Evolutionary conservation across 2,888 invertebrate genomes (phyloP).

Genomic region (Hetaerina titia): DNA sequence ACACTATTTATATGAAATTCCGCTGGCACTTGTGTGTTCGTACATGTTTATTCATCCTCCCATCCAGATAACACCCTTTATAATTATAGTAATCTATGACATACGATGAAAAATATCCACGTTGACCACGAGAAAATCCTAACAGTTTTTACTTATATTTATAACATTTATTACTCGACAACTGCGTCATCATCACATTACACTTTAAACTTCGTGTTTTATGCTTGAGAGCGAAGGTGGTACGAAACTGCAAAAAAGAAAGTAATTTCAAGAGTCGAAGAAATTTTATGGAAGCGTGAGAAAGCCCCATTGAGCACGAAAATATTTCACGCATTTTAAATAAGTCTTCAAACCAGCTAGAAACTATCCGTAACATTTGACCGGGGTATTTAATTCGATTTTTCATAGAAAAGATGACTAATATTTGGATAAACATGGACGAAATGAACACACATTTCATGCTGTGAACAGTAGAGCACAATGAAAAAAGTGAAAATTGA

Average conservation of each 20-base stretch:
- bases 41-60: too few relatives aligned
- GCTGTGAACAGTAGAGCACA: not conserved
- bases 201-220: not conserved
- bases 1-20: too few relatives aligned
- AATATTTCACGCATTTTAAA: not conserved
- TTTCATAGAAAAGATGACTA: not conserved
- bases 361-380: not conserved
- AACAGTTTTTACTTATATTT: too few relatives aligned
- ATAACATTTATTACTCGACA: too few relatives aligned
- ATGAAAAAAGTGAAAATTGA: not conserved
- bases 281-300: not conserved
- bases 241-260: not conserved
- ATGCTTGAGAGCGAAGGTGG: not conserved
- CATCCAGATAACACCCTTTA: too few relatives aligned
- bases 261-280: not conserved
- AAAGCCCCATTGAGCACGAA: not conserved
- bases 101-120: not conserved
- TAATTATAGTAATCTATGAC: too few relatives aligned
- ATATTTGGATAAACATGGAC: not conserved
- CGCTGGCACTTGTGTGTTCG: too few relatives aligned
- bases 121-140: too few relatives aligned
- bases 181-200: too few relatives aligned
- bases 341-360: not conserved
- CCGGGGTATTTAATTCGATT: not conserved
- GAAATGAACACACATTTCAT: not conserved